A percentile compares a stretch with the other conserved stretches of the same genome.
Evolutionary conservation across 2,797 vertebrate genomes (phyloP).

Genomic region (Garrulus glandarius): DNA sequence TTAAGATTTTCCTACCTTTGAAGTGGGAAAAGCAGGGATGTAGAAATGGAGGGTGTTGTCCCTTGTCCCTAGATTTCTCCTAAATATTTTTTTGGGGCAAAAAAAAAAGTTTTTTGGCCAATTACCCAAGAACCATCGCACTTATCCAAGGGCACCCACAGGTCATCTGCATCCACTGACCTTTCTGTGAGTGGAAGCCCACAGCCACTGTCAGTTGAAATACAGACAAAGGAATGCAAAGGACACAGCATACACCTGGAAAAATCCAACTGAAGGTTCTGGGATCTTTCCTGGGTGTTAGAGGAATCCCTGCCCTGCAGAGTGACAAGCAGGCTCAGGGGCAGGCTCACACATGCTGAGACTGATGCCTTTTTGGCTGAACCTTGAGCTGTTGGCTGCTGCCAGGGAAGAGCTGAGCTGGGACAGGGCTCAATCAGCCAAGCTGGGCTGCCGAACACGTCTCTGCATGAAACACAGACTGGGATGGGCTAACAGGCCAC

Average conservation of each 20-base stretch:
- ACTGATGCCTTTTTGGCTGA: background rate
- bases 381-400: background rate
- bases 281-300: background rate
- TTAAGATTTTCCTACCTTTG: background rate
- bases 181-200: rapidly evolving
- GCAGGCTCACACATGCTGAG: background rate
- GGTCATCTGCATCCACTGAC: background rate
- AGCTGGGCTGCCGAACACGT: background rate
- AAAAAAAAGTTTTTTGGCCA: background rate
- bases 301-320: background rate
- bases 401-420: background rate
- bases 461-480: background rate
- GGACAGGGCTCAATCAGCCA: background rate
- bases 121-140: background rate
- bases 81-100: background rate
- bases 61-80: background rate
- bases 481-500: background rate
- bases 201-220: background rate
- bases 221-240: background rate
- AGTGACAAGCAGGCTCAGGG: background rate
- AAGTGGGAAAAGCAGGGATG: background rate
- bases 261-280: background rate
- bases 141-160: background rate
- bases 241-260: background rate
- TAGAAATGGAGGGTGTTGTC: background rate